These are phyloP conservation scores for Molossus molossus DNA, from an alignment of 2,797 vertebrate species.

Conservation along the genomic window DNA sequence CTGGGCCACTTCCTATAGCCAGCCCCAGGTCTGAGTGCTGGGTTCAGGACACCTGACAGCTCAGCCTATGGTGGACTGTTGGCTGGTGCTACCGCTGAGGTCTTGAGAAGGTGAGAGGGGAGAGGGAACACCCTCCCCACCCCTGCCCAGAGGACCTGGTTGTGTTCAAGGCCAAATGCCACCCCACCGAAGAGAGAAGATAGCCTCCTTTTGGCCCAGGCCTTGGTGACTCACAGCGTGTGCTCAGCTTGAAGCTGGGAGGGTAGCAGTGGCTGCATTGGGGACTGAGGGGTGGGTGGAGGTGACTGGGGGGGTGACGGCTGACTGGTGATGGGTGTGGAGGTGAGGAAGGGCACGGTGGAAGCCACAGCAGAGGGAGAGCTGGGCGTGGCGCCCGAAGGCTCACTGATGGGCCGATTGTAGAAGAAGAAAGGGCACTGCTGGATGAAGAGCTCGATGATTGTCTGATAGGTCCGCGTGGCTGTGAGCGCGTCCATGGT, in stretches of 20 bases:
- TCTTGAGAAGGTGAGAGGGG: background rate
- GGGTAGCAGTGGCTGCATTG: conserved; percentile 92
- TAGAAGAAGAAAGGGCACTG: conserved; percentile 96
- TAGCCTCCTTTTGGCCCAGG: background rate
- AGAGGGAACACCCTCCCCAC: background rate
- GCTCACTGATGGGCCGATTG: conserved; percentile 92
- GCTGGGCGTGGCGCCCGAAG: conserved; percentile 91
- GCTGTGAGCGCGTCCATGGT: conserved; percentile 98
- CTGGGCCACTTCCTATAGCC: background rate
- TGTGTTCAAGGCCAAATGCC: conserved; percentile 64
- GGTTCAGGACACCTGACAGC: background rate
- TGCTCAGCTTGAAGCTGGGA: conserved; percentile 94
- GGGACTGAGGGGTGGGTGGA: conserved; percentile 93
- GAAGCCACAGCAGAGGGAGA: conserved; percentile 92
- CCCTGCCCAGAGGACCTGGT: conserved; percentile 6
- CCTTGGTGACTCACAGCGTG: conserved; percentile 91
- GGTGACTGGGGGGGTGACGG: conserved; percentile 95
- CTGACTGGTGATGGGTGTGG: conserved; percentile 80
- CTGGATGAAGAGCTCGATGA: conserved; percentile 99
- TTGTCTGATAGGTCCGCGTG: conserved; percentile 98
- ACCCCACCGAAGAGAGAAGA: background rate
- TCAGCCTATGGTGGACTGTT: background rate
- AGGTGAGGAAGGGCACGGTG: conserved; percentile 90
- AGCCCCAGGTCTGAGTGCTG: background rate
- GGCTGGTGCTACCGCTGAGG: background rate